Conservation (phyloP, 2,888 invertebrate genomes). For the Seladonia tumulorum region DNA sequence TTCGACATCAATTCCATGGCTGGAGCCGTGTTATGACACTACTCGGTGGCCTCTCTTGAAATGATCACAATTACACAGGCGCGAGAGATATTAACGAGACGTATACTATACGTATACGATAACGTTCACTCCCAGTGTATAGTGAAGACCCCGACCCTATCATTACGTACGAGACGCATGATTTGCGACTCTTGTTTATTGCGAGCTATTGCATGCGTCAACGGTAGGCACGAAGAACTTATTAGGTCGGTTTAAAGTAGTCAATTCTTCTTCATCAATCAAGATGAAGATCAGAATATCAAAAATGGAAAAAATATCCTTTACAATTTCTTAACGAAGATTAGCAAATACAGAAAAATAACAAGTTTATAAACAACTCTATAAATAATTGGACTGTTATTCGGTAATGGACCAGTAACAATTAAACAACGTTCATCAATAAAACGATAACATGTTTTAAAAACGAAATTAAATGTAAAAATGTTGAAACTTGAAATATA, state of each 20-base stretch:
- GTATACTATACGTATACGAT: background rate
- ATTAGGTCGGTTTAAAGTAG: background rate
- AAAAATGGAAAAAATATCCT: too few species aligned
- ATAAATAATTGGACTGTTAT: background rate
- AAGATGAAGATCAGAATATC: background rate
- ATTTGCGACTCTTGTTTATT: background rate
- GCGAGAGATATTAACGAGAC: background rate
- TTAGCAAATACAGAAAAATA: background rate
- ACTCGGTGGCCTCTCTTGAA: background rate
- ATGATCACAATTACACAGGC: background rate
- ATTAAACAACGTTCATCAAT: background rate
- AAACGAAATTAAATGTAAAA: background rate
- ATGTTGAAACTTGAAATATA: background rate
- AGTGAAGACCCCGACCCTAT: background rate
- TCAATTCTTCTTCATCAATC: too few species aligned
- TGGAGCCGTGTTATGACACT: background rate
- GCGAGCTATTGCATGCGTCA: background rate
- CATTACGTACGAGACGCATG: background rate
- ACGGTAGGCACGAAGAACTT: background rate
- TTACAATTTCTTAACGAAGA: background rate
- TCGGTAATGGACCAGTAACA: background rate
- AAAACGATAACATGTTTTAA: background rate
- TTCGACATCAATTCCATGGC: conserved; percentile 37
- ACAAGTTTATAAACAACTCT: background rate
- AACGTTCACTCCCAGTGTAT: background rate